phyloP scores from a whole-genome alignment of 2,888 invertebrate species.

The Chrysolina americana region DNA sequence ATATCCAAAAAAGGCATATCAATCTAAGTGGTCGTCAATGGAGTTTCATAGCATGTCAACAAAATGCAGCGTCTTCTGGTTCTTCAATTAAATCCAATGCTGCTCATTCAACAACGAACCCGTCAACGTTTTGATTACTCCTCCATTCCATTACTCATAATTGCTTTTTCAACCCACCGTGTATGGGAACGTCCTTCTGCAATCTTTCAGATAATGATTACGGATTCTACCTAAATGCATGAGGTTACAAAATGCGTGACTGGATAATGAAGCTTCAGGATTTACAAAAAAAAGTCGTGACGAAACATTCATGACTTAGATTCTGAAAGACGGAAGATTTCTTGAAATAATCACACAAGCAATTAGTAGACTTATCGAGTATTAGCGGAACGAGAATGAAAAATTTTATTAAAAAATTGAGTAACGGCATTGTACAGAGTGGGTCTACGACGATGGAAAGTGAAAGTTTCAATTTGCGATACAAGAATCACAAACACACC shows the following conservation, averaged over 20 bases:
- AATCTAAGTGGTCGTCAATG: no score
- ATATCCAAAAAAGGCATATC: no score
- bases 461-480: background rate
- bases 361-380: slow-evolving; percentile 20
- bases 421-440: slow-evolving; percentile 8
- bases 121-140: no score
- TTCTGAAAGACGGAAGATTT: slow-evolving; percentile 28
- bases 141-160: background rate
- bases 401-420: slow-evolving; percentile 10
- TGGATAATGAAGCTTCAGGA: slow-evolving; percentile 35
- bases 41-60: no score
- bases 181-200: slow-evolving; percentile 38
- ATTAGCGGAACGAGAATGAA: slow-evolving; percentile 8
- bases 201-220: slow-evolving; percentile 28
- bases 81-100: no score
- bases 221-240: slow-evolving; percentile 34
- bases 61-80: no score
- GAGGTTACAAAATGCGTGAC: slow-evolving; percentile 35
- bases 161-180: slow-evolving; percentile 17
- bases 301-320: slow-evolving; percentile 37
- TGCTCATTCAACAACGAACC: no score
- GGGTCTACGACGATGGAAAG: background rate
- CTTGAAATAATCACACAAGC: slow-evolving; percentile 22
- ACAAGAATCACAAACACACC: no score
- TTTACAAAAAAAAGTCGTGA: slow-evolving; percentile 39